A percentile compares a stretch with the other conserved stretches of the same genome.
phyloP scores from a whole-genome alignment of 2,113 vertebrate species.

The Hippocampus mohnikei region DNA sequence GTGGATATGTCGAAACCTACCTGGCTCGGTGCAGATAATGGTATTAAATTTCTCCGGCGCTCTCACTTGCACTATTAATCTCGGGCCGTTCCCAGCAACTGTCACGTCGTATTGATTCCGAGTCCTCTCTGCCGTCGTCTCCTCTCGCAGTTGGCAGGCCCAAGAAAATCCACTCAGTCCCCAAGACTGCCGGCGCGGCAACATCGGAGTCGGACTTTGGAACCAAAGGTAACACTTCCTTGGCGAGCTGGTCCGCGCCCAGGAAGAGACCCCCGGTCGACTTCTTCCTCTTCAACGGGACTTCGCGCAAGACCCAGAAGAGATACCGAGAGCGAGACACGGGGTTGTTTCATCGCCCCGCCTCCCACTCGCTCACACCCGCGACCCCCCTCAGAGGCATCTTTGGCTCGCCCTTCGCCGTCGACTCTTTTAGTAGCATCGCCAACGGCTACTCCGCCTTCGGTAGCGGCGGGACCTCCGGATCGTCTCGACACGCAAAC shows the following conservation, averaged over 20 bases:
- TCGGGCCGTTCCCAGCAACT: constrained; percentile 21
- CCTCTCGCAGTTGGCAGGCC: constrained; percentile 73
- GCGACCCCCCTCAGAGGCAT: constrained; percentile 71
- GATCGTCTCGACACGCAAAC: constrained; percentile 32
- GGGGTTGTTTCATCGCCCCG: constrained; percentile 72
- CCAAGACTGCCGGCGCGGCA: constrained; percentile 56
- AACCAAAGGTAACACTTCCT: constrained; percentile 69
- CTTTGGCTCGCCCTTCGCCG: constrained; percentile 88
- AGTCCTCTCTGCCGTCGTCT: constrained; percentile 13
- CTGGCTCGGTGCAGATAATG: constrained; percentile 39
- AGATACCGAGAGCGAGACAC: constrained; percentile 75
- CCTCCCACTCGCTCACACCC: constrained; percentile 62
- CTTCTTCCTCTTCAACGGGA: constrained; percentile 89
- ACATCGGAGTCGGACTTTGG: constrained; percentile 54
- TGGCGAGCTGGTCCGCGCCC: constrained; percentile 79
- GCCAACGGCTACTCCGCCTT: constrained; percentile 87
- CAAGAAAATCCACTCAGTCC: constrained; percentile 72
- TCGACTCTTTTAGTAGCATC: constrained; percentile 93
- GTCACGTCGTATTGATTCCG: constrained; percentile 34
- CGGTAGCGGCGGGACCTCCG: constrained; percentile 46
- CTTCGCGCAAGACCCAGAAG: constrained; percentile 77
- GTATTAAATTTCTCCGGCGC: constrained; percentile 37
- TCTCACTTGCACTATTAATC: constrained; percentile 41
- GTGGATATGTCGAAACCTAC: constrained; percentile 42
- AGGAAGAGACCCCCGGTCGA: constrained; percentile 80